Evolutionary conservation across 1,140 invertebrate species (phyloP).

Genomic region (Helicorthomorpha holstii): DNA sequence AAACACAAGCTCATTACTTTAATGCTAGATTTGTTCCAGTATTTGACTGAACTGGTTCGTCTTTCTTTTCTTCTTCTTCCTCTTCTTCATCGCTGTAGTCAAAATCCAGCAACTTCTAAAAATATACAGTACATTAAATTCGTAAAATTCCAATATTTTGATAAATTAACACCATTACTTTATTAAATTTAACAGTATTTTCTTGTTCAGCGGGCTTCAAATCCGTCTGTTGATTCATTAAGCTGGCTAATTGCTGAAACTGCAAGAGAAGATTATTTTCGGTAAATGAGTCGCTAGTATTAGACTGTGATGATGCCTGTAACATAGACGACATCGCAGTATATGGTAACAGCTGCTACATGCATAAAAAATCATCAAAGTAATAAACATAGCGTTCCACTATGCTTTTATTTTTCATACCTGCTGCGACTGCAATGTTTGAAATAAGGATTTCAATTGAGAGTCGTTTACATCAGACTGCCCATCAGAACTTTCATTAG

Average conservation of each 20-base stretch:
- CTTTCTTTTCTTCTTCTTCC: constrained; percentile 30
- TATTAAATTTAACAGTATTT: constrained; percentile 23
- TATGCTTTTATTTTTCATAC: constrained; percentile 11
- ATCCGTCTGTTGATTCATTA: constrained; percentile 1
- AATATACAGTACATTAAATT: constrained; percentile 2
- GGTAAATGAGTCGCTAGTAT: too few species aligned
- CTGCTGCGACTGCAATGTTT: constrained; percentile 22
- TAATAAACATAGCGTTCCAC: neutral
- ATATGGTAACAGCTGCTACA: neutral
- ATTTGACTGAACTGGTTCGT: constrained; percentile 6
- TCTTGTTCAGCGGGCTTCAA: constrained; percentile 3
- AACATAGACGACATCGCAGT: too few species aligned
- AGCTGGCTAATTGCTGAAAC: constrained; percentile 24
- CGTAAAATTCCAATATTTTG: neutral
- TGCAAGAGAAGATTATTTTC: constrained; percentile 25
- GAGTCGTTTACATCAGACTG: constrained; percentile 19
- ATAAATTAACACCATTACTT: constrained; percentile 14
- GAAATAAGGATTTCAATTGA: constrained; percentile 22
- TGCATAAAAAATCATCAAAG: neutral
- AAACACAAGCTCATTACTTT: constrained; percentile 1
- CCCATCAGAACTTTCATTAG: constrained; percentile 8
- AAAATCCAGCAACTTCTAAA: constrained; percentile 56
- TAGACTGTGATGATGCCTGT: too few species aligned
- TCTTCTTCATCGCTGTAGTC: constrained; percentile 71
- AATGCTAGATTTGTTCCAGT: neutral